Evolutionary conservation across 2,113 vertebrate genomes (phyloP).

Genomic region (Leptocoma aspasia): DNA sequence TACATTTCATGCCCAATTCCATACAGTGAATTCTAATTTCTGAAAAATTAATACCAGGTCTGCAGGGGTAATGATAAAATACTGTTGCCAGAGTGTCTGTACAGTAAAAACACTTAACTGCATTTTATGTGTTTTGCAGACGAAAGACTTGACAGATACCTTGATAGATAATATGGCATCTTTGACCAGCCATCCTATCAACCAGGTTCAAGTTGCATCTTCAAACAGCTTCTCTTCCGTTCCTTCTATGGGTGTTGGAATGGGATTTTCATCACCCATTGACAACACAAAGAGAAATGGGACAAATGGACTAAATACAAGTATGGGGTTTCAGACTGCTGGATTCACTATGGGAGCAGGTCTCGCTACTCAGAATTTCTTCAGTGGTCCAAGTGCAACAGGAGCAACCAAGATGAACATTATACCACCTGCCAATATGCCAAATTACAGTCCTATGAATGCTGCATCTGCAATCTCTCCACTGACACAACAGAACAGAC

Average conservation of each 20-base stretch:
- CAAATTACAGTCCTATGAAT: constrained; percentile 81
- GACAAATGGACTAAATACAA: constrained; percentile 84
- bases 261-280: constrained; percentile 72
- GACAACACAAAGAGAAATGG: constrained; percentile 76
- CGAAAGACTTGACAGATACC: constrained; percentile 93
- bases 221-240: constrained; percentile 76
- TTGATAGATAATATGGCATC: constrained; percentile 90
- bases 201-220: constrained; percentile 73
- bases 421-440: constrained; percentile 78
- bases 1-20: not conserved
- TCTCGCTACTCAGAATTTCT: constrained; percentile 77
- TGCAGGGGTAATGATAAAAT: not conserved
- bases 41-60: not conserved
- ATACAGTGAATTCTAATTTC: not conserved
- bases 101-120: not conserved
- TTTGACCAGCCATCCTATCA: constrained; percentile 78
- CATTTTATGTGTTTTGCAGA: constrained; percentile 74
- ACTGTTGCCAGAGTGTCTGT: not conserved
- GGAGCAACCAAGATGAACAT: constrained; percentile 68
- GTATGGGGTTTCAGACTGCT: constrained; percentile 82
- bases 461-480: constrained; percentile 60
- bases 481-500: constrained; percentile 72
- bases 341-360: constrained; percentile 78
- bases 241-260: constrained; percentile 69
- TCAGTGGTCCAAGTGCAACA: constrained; percentile 65